These are phyloP conservation scores for Chrosomus eos DNA, from an alignment of 2,797 vertebrate genomes.

Conservation along the genomic window DNA sequence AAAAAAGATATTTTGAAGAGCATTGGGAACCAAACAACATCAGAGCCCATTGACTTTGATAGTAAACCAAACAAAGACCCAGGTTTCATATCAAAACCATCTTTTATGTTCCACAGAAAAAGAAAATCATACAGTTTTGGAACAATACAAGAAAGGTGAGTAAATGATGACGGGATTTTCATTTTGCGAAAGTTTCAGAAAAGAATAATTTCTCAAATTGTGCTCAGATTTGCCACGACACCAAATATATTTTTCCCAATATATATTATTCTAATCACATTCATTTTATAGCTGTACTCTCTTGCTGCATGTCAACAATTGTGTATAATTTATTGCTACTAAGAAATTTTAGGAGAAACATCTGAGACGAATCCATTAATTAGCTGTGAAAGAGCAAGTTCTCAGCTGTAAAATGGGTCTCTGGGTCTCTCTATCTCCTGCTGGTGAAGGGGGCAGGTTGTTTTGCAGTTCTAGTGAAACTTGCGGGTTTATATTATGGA, in stretches of 20 bases:
- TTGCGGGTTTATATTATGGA: conserved; percentile 46
- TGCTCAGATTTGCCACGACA: not conserved
- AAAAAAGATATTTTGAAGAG: not conserved
- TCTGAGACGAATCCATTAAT: not conserved
- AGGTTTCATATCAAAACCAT: not conserved
- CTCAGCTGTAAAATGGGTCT: not conserved
- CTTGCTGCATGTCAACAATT: not conserved
- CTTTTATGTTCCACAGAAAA: not conserved
- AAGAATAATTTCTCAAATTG: not conserved
- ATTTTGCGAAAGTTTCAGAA: not conserved
- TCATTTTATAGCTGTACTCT: not conserved
- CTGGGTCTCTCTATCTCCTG: not conserved
- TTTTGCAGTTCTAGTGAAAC: conserved; percentile 41
- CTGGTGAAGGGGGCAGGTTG: conserved; percentile 14
- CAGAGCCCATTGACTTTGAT: not conserved
- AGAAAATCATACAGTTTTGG: too few relatives aligned
- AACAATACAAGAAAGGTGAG: not conserved
- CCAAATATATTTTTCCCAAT: not conserved
- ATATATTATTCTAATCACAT: too few relatives aligned
- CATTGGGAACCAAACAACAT: not conserved
- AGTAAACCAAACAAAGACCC: not conserved
- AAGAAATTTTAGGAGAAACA: not conserved
- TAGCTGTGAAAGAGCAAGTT: not conserved
- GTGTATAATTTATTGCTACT: not conserved
- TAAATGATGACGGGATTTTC: not conserved